Percentiles rank a stretch among this genome's conserved stretches.
Evolutionary conservation across 2,113 vertebrate species (phyloP).

Genomic region (Mobula birostris): DNA sequence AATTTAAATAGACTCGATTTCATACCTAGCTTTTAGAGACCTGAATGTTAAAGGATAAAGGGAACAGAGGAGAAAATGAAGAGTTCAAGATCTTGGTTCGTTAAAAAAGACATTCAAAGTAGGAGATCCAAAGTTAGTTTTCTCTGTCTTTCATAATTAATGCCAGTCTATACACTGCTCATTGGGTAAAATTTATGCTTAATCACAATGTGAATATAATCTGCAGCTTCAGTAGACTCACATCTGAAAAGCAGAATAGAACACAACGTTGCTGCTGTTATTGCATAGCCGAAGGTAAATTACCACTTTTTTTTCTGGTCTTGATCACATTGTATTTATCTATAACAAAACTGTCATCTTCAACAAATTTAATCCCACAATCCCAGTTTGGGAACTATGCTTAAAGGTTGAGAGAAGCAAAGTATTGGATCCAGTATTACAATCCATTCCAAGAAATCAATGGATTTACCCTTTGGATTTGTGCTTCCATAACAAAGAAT

Average conservation of each 20-base stretch:
- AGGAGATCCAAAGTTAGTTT: not conserved
- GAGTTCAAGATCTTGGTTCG: not conserved
- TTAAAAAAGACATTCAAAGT: not conserved
- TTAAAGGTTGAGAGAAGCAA: not conserved
- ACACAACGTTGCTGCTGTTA: too few species aligned
- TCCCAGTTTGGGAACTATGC: not conserved
- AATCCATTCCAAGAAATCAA: not conserved
- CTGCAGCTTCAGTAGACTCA: too few species aligned
- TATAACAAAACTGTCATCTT: not conserved
- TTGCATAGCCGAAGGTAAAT: too few species aligned
- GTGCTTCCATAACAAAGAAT: not conserved
- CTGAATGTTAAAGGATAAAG: not conserved
- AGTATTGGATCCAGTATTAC: not conserved
- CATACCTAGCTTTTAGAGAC: not conserved
- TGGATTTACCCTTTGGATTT: not conserved
- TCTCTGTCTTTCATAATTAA: not conserved
- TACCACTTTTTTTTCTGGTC: not conserved
- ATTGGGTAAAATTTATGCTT: not conserved
- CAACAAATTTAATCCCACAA: not conserved
- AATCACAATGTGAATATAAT: too few species aligned
- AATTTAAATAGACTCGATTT: not conserved
- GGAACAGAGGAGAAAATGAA: not conserved
- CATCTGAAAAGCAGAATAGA: too few species aligned
- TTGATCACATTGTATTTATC: not conserved
- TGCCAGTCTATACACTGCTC: not conserved